Percentiles rank a stretch among this genome's conserved stretches.
phyloP scores from a whole-genome alignment of 2,888 invertebrate species.

The Ochropacha duplaris region DNA sequence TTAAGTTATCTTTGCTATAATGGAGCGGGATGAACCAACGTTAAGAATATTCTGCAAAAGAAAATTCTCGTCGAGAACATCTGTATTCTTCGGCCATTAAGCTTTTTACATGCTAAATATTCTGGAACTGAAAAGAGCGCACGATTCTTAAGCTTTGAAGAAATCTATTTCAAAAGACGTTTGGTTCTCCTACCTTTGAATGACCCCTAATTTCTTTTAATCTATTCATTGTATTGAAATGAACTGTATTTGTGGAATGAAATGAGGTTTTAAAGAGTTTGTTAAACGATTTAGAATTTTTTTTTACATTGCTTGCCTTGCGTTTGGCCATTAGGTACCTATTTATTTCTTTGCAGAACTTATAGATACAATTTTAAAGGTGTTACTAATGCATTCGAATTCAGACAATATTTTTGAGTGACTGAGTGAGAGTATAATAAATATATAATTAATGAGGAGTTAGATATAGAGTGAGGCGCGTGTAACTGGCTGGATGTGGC shows the following conservation, averaged over 20 bases:
- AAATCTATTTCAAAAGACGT: constrained; percentile 16
- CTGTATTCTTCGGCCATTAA: constrained; percentile 28
- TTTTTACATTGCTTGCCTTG: too few species aligned
- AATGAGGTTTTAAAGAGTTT: neutral
- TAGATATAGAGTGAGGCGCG: too few species aligned
- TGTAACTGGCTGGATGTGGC: too few species aligned
- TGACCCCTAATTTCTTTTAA: neutral
- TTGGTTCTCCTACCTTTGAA: neutral
- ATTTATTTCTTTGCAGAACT: too few species aligned
- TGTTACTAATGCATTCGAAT: too few species aligned
- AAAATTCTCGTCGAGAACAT: constrained; percentile 22
- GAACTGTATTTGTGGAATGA: neutral
- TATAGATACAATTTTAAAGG: too few species aligned
- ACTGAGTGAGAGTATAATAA: too few species aligned
- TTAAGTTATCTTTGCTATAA: constrained; percentile 6
- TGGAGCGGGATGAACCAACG: neutral
- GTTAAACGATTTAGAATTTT: neutral
- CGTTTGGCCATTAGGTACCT: too few species aligned
- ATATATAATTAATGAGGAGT: too few species aligned
- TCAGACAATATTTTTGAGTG: too few species aligned
- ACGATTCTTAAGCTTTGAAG: neutral
- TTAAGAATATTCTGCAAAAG: neutral
- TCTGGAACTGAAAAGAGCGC: constrained; percentile 17
- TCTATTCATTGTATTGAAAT: neutral
- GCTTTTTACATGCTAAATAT: constrained; percentile 26